Percentiles rank a stretch among this genome's conserved stretches.
Conservation (phyloP, 1,140 invertebrate genomes). For the Anastatus disparis region DNA sequence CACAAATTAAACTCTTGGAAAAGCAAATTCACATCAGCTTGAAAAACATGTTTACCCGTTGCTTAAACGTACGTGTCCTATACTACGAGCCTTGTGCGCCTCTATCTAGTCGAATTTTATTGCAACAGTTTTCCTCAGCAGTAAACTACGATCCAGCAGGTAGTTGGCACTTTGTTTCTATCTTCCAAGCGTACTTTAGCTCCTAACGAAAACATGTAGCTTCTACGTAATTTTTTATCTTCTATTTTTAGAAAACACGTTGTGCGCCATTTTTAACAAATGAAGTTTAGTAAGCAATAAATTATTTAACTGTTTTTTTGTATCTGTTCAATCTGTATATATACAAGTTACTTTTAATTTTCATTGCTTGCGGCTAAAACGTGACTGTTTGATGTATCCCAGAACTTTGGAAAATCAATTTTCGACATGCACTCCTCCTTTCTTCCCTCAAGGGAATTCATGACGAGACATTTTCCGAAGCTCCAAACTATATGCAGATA, state of each 20-base stretch:
- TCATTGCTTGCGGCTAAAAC: no score
- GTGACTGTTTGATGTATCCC: conserved; percentile 24
- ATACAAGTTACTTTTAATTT: no score
- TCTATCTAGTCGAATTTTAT: conserved; percentile 18
- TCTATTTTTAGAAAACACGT: no score
- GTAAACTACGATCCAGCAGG: conserved; percentile 24
- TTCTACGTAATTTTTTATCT: no score
- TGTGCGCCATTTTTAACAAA: no score
- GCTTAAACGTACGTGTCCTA: neutral
- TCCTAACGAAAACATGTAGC: no score
- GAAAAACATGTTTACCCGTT: conserved; percentile 16
- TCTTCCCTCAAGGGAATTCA: neutral
- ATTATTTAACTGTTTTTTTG: no score
- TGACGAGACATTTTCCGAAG: conserved; percentile 21
- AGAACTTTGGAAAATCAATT: conserved; percentile 30
- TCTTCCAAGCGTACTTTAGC: neutral
- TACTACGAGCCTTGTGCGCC: neutral
- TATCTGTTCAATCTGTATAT: no score
- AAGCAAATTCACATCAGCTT: neutral
- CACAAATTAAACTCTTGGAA: neutral
- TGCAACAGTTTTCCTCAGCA: conserved; percentile 20
- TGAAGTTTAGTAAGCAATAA: no score
- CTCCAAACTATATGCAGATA: conserved; percentile 10
- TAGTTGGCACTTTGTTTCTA: conserved; percentile 28
- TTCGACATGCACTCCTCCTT: neutral